Base-by-base conservation (phyloP, 2,797 vertebrate species). In the Acanthiza pusilla region DNA sequence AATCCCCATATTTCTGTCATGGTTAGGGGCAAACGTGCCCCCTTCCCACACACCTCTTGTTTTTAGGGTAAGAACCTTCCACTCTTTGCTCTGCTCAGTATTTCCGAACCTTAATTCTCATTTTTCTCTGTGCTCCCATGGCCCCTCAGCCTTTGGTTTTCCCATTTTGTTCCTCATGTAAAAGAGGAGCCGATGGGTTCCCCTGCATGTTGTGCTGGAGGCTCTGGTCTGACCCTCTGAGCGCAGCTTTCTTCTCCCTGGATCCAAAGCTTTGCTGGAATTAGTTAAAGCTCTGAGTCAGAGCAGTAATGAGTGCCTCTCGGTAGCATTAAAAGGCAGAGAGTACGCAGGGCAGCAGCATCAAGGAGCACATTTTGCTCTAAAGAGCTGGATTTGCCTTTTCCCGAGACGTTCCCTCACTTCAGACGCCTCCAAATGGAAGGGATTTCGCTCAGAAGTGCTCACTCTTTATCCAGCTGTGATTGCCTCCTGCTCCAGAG, bases 401-500 rank as follows among this genome's bases (percentile, higher is more conserved):
- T 78, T 88, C 89, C 95, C 67, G 70, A 63, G 80, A 73, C 43
- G 79, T 36, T 77, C 91, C 79, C 5, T 89, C 91, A 22, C 94
- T 97, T 96, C 93, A 89, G 76, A 88, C 16, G 8, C 76, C 93
- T 89, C 42, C 27, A 6, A 94, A 95, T 29, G 86, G 75, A 89
- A 58, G 74, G 84, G 74, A 65, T 96, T 96, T 95, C 16, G 1
- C 93, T 94, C 73, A 50, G 57, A 96, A 96, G 85, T 16, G 51
- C 93, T 95, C 87, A 19, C 67, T 65, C 88, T 91, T 92, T 15
- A 0, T 76, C 87, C 94, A 75, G 76, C 80, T 47, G 23, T 93
- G 94, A 96, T 93, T 90, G 88, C 77, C 93, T 93, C 88, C 71
- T 43, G 38, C 84, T 75, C 96, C 89, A 90, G 93, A 96, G 90